A percentile compares a stretch with the other conserved stretches of the same genome.
Evolutionary conservation across 1,140 invertebrate species (phyloP).

Genomic region (Cheumatopsyche charites): DNA sequence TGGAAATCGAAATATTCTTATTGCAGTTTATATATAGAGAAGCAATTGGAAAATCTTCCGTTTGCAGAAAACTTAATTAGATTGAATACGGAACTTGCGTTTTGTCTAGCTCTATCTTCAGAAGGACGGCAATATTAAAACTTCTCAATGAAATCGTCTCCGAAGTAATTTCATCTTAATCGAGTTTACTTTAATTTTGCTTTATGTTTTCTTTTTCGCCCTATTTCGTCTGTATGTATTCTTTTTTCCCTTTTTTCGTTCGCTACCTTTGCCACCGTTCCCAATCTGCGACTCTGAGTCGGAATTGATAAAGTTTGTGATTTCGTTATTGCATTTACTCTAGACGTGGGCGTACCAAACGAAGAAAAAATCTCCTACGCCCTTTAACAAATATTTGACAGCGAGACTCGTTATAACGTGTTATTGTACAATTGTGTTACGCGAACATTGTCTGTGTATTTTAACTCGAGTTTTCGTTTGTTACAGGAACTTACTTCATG

Average conservation of each 20-base stretch:
- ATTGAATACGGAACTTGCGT: slow-evolving; percentile 22
- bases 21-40: no score
- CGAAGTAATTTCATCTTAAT: slow-evolving; percentile 31
- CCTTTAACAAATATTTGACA: not conserved
- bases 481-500: slow-evolving; percentile 87
- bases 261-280: not conserved
- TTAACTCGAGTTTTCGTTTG: slow-evolving; percentile 12
- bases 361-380: not conserved
- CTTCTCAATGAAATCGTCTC: slow-evolving; percentile 13
- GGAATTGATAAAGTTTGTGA: slow-evolving; percentile 38
- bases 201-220: not conserved
- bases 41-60: not conserved
- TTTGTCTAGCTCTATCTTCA: slow-evolving; percentile 12
- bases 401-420: not conserved
- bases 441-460: not conserved
- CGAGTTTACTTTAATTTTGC: slow-evolving; percentile 27
- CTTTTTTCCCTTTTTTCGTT: slow-evolving; percentile 15
- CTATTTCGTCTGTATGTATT: not conserved
- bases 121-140: slow-evolving; percentile 31
- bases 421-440: not conserved
- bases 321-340: slow-evolving; percentile 18
- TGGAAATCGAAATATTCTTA: no score
- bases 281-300: slow-evolving; percentile 2
- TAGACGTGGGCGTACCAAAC: not conserved
- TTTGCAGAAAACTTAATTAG: slow-evolving; percentile 8